These are phyloP conservation scores for Trinorchestia longiramus DNA, from an alignment of 1,140 invertebrate genomes.

Conservation along the genomic window DNA sequence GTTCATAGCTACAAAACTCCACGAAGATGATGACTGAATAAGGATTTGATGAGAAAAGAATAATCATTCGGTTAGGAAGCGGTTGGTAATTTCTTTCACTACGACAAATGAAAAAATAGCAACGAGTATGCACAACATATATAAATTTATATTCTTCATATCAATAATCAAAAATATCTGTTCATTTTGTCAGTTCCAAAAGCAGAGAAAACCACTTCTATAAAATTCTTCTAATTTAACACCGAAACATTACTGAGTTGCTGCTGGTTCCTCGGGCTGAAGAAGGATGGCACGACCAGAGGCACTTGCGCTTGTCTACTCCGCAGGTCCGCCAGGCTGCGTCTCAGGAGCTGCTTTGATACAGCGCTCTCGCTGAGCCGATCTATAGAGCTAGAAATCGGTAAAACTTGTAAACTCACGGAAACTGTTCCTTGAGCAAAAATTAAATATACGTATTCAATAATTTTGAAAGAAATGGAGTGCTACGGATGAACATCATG, in stretches of 20 bases:
- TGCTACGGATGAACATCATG: background rate
- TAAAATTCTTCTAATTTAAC: background rate
- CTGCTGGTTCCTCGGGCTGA: slow-evolving; percentile 25
- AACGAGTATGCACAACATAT: too few relatives aligned
- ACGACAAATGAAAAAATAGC: background rate
- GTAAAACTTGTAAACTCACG: background rate
- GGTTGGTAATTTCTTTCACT: background rate
- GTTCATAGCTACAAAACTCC: background rate
- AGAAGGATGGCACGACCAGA: background rate
- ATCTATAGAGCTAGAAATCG: background rate
- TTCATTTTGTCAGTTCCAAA: background rate
- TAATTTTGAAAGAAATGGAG: background rate
- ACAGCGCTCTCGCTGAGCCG: slow-evolving; percentile 25
- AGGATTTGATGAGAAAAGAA: background rate
- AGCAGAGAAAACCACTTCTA: too few relatives aligned
- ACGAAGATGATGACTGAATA: background rate
- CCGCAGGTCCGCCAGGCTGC: slow-evolving; percentile 36
- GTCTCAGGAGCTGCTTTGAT: background rate
- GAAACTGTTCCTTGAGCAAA: background rate
- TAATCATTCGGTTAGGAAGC: background rate
- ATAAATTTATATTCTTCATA: background rate
- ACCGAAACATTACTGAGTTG: slow-evolving; percentile 11
- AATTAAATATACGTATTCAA: background rate
- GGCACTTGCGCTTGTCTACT: background rate
- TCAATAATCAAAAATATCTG: background rate